These are phyloP conservation scores for Phengaris arion DNA, from an alignment of 2,888 invertebrate species.

Conservation along the genomic window DNA sequence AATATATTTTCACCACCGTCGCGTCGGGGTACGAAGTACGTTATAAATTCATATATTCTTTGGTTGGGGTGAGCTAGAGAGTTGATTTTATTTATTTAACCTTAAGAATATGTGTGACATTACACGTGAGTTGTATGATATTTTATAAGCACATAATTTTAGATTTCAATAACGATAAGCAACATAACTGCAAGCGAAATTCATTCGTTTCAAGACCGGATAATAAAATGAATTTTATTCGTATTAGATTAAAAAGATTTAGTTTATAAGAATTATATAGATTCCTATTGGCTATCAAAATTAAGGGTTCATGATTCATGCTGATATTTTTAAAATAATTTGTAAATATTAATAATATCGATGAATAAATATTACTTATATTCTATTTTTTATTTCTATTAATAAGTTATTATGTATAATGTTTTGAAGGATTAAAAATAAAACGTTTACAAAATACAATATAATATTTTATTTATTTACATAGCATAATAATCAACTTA, in stretches of 20 bases:
- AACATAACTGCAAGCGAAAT: not conserved
- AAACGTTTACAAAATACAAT: not conserved
- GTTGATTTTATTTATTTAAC: not conserved
- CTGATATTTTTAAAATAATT: not conserved
- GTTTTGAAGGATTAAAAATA: not conserved
- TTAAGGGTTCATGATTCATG: too few species aligned
- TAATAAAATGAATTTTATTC: not conserved
- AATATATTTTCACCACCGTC: too few species aligned
- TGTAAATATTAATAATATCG: not conserved
- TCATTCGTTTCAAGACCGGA: not conserved
- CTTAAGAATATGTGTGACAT: not conserved
- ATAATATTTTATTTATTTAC: conserved; percentile 19
- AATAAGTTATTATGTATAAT: not conserved
- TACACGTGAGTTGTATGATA: not conserved
- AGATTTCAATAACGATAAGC: not conserved
- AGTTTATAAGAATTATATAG: too few species aligned
- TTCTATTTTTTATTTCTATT: not conserved
- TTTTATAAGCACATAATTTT: not conserved
- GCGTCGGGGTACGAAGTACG: too few species aligned
- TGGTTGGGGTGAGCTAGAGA: too few species aligned
- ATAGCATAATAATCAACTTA: not conserved
- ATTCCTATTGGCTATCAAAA: too few species aligned
- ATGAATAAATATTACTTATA: not conserved
- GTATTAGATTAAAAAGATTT: not conserved
- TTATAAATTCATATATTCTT: too few species aligned